A percentile compares a stretch with the other conserved stretches of the same genome.
Evolutionary conservation across 2,888 invertebrate genomes (phyloP).

Genomic region (Acronicta psi): DNA sequence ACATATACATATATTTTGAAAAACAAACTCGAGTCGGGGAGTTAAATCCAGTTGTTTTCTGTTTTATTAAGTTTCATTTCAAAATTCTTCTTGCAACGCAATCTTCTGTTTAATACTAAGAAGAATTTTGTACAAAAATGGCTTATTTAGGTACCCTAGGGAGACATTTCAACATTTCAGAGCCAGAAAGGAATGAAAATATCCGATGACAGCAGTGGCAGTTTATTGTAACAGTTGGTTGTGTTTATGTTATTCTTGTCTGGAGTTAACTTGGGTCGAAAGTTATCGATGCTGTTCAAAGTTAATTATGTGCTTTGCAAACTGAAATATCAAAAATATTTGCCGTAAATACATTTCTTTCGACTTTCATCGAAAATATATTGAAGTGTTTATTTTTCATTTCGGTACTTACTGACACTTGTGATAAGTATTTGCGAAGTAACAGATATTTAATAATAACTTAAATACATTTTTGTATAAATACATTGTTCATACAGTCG

Average conservation of each 20-base stretch:
- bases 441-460: too few species aligned
- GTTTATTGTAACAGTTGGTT: constrained; percentile 7
- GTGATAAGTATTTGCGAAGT: too few species aligned
- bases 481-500: too few species aligned
- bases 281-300: background rate
- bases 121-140: constrained; percentile 3
- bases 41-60: too few species aligned
- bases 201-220: constrained; percentile 4
- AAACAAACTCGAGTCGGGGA: too few species aligned
- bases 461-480: too few species aligned
- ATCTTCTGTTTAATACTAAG: too few species aligned
- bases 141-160: background rate
- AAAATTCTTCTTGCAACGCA: too few species aligned
- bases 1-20: too few species aligned
- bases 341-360: background rate
- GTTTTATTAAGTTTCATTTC: too few species aligned
- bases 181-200: constrained; percentile 1
- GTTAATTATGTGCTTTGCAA: too few species aligned
- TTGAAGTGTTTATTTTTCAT: background rate
- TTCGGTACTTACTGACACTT: too few species aligned
- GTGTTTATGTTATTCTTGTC: constrained; percentile 16
- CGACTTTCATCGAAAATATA: background rate
- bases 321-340: constrained; percentile 1
- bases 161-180: background rate
- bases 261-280: background rate